A percentile compares a stretch with the other conserved stretches of the same genome.
phyloP scores from a whole-genome alignment of 2,113 vertebrate genomes.

The Rhineura floridana region DNA sequence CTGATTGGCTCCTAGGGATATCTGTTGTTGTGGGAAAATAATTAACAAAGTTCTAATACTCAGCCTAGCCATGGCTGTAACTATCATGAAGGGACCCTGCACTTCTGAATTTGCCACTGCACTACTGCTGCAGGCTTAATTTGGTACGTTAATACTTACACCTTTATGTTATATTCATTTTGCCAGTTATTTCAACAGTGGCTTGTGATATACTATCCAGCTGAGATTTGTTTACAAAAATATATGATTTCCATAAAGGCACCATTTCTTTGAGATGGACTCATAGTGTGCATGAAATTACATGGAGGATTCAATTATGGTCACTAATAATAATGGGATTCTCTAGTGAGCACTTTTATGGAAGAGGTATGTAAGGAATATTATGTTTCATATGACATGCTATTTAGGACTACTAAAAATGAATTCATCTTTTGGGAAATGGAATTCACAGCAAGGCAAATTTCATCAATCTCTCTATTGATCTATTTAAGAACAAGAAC shows the following conservation, averaged over 20 bases:
- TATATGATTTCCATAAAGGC: slow-evolving; percentile 36
- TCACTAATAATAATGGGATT: slow-evolving; percentile 44
- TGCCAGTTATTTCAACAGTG: slow-evolving; percentile 43
- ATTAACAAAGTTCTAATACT: too few species aligned
- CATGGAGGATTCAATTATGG: slow-evolving; percentile 64
- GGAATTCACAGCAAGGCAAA: slow-evolving; percentile 19
- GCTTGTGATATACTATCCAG: slow-evolving; percentile 36
- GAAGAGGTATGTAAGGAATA: slow-evolving; percentile 58
- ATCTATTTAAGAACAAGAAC: not conserved
- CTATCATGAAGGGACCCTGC: too few species aligned
- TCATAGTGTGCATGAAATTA: slow-evolving; percentile 66
- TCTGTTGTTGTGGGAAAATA: too few species aligned
- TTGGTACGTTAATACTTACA: slow-evolving; percentile 53
- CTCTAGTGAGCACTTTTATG: slow-evolving; percentile 51
- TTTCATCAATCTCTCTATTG: slow-evolving; percentile 10
- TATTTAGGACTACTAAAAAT: slow-evolving; percentile 45
- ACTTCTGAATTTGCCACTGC: too few species aligned
- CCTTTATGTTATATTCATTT: slow-evolving; percentile 38
- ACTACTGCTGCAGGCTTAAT: too few species aligned
- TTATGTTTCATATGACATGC: slow-evolving; percentile 56
- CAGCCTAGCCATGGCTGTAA: too few species aligned
- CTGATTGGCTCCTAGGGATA: too few species aligned
- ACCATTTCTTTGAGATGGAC: slow-evolving; percentile 51
- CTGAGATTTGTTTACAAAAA: slow-evolving; percentile 56
- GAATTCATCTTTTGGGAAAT: slow-evolving; percentile 9